phyloP scores from a whole-genome alignment of 2,113 vertebrate species.

The Chamaea fasciata region DNA sequence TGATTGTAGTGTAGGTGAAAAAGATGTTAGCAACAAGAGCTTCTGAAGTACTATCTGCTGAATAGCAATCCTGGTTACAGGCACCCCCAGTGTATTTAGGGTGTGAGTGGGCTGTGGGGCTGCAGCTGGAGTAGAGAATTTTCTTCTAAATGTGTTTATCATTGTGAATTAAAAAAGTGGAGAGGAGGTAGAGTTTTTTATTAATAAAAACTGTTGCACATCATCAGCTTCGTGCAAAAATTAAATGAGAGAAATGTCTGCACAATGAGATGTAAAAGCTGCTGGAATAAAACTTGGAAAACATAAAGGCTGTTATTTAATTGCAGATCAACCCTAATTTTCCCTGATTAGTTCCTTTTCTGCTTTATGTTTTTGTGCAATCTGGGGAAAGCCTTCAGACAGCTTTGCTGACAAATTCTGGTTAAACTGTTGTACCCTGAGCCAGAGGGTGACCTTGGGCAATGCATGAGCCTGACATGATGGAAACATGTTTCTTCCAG shows the following conservation, averaged over 20 bases:
- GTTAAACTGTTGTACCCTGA: not conserved
- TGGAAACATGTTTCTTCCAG: not conserved
- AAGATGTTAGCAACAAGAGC: not conserved
- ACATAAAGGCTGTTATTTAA: not conserved
- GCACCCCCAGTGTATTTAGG: not conserved
- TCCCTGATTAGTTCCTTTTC: not conserved
- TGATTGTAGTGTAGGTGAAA: not conserved
- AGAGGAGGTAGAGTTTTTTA: not conserved
- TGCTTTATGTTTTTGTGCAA: not conserved
- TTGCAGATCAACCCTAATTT: not conserved
- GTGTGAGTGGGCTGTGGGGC: not conserved
- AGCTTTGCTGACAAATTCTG: not conserved
- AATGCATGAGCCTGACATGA: accelerated
- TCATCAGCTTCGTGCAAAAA: not conserved
- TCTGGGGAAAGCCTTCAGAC: not conserved
- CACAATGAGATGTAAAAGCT: not conserved
- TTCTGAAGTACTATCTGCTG: not conserved
- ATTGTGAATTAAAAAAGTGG: not conserved
- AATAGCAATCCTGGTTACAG: not conserved
- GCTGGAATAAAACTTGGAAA: not conserved
- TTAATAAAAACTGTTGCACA: not conserved
- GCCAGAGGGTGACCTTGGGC: not conserved
- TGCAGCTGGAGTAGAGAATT: not conserved
- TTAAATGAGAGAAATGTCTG: not conserved
- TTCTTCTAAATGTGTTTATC: not conserved